Evolutionary conservation across 2,113 vertebrate species (phyloP), one percentile per base, ranked within the genome.

Genomic region (Tupaia tana): DNA sequence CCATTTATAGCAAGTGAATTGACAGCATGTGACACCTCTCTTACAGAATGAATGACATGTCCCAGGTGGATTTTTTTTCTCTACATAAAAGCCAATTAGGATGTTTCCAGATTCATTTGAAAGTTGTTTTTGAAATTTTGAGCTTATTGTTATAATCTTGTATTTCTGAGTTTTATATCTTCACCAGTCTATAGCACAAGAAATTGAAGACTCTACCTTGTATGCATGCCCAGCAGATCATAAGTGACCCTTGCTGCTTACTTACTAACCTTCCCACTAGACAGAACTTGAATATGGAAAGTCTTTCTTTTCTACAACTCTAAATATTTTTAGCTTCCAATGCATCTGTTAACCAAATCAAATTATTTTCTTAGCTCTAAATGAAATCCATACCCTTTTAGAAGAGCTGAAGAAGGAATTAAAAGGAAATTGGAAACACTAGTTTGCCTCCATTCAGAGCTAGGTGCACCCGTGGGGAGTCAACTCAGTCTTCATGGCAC

Each of bases 361-460:
- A 92, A 85, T 24, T 34, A 43, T 58, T 66, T 70, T 89, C 34
- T 92, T n/a, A 83, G 77, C 31, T 75, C 7, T 78, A 93, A 85
- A 61, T 54, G 13, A 77, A 83, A 80, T 73, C 9, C 1, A 67
- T 10, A 5, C 13, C 13, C 85, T 91, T 43, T 92, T 59, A 80
- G 29, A 95, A 86, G 94, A 85, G 11, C 8, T 69, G 25, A 31
- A 64, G 20, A 78, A 73, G 31, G 6, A 56, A 87, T 86, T 66
- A 58, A 25, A 86, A 25, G 52, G 61, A 19, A 15, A 69, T 66
- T 13, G 19, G 19, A 56, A 66, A 20, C 1, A 13, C 9, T 64
- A 9, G 12, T 22, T 73, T 73, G 29, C 24, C 25, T 56, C 7
- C 13, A n/a, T 29, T 73, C n/a, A 52, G 73, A 91, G 22, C 13